A percentile compares a stretch with the other conserved stretches of the same genome.
phyloP scores from a whole-genome alignment of 2,888 invertebrate species.

The Dyspetes luteomarginatus region DNA sequence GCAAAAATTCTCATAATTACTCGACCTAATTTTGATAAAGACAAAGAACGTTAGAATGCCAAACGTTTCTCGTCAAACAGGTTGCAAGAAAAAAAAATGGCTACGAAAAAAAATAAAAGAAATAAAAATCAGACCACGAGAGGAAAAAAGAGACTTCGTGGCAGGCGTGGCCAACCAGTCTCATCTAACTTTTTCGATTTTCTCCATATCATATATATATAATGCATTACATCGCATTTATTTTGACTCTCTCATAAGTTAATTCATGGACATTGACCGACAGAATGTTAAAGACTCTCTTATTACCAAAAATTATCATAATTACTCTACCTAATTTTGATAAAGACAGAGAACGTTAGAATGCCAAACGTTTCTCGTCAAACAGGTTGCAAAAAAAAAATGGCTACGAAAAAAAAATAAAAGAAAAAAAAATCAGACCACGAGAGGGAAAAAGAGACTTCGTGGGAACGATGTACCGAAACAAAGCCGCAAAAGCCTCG shows the following conservation, averaged over 20 bases:
- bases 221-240: conserved; percentile 39
- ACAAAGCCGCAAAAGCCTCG: conserved; percentile 79
- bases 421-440: conserved; percentile 42
- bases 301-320: neutral
- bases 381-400: conserved; percentile 22
- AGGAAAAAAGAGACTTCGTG: too few species aligned
- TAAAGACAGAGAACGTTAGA: neutral
- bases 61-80: too few species aligned
- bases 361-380: conserved; percentile 13
- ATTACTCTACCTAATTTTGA: conserved; percentile 3
- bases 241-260: conserved; percentile 24
- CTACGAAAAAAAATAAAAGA: too few species aligned
- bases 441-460: conserved; percentile 65
- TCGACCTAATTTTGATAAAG: too few species aligned
- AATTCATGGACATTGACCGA: conserved; percentile 32
- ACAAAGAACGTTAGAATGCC: too few species aligned
- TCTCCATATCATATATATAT: conserved; percentile 37
- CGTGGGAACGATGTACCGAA: conserved; percentile 77
- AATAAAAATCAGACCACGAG: too few species aligned
- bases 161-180: conserved; percentile 59
- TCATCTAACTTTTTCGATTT: conserved; percentile 55
- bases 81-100: too few species aligned
- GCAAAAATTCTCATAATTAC: too few species aligned
- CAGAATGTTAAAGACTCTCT: neutral
- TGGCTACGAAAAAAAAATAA: conserved; percentile 1